A percentile compares a stretch with the other conserved stretches of the same genome.
Evolutionary conservation across 2,797 vertebrate genomes (phyloP).

Genomic region (Pangasius krempfi): DNA sequence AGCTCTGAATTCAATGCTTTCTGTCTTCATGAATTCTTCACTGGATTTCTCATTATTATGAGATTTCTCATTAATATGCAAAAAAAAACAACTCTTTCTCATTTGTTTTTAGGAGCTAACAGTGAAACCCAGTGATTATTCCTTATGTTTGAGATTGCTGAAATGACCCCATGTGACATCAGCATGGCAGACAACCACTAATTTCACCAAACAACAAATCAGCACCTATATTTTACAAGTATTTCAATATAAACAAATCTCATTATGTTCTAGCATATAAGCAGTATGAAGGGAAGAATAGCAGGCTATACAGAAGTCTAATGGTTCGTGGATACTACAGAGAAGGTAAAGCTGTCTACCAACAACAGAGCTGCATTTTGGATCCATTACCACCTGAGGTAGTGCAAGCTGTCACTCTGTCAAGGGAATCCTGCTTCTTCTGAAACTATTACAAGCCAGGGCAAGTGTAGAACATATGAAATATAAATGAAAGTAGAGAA

Average conservation of each 20-base stretch:
- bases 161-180: neutral
- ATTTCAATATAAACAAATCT: neutral
- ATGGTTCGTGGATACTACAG: neutral
- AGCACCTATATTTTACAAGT: neutral
- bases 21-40: neutral
- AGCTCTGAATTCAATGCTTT: neutral
- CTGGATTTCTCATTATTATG: neutral
- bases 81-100: neutral
- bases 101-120: neutral
- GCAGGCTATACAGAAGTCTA: neutral
- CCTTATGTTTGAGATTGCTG: neutral
- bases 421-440: conserved; percentile 58
- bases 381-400: conserved; percentile 66
- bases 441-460: conserved; percentile 41
- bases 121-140: neutral
- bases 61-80: neutral
- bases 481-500: conserved; percentile 61
- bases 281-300: neutral
- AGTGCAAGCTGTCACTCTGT: conserved; percentile 64
- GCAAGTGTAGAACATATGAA: conserved; percentile 66
- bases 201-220: neutral
- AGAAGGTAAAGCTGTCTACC: conserved; percentile 52
- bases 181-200: neutral
- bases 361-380: conserved; percentile 65
- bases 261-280: neutral